Evolutionary conservation across 2,113 vertebrate genomes (phyloP).

Genomic region (Chamaetylas fuelleborni): DNA sequence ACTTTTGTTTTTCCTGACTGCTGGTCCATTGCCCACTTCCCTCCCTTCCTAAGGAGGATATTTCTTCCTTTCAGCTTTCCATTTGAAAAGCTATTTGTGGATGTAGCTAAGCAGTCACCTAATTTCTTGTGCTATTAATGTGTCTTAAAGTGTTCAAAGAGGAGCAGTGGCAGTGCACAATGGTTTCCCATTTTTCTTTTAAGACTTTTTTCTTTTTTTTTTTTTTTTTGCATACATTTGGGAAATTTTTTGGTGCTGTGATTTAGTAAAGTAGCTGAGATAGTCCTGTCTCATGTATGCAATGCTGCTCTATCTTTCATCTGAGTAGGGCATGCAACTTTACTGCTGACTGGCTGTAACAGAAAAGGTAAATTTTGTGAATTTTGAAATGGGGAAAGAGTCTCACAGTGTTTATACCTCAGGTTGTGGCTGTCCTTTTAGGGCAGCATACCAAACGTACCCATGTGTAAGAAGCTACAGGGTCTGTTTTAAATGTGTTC

Average conservation of each 20-base stretch:
- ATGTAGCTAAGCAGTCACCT: not conserved
- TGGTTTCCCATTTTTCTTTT: too few species aligned
- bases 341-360: not conserved
- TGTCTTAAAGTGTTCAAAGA: not conserved
- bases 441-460: not conserved
- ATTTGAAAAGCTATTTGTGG: not conserved
- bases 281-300: too few species aligned
- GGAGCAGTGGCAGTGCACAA: not conserved
- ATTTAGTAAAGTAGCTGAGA: too few species aligned
- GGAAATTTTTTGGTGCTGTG: too few species aligned
- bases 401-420: not conserved
- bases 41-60: accelerated
- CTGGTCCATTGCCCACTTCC: not conserved
- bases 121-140: not conserved
- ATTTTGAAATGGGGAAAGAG: not conserved
- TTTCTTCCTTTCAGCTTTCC: not conserved
- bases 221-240: too few species aligned
- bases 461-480: not conserved
- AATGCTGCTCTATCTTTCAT: not conserved
- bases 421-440: not conserved
- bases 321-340: not conserved
- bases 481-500: not conserved
- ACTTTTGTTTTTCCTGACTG: not conserved
- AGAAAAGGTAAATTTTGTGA: not conserved
- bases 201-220: too few species aligned